A percentile compares a stretch with the other conserved stretches of the same genome.
These are phyloP conservation scores for Oryzias javanicus DNA, from an alignment of 2,113 vertebrate species.

Conservation along the genomic window DNA sequence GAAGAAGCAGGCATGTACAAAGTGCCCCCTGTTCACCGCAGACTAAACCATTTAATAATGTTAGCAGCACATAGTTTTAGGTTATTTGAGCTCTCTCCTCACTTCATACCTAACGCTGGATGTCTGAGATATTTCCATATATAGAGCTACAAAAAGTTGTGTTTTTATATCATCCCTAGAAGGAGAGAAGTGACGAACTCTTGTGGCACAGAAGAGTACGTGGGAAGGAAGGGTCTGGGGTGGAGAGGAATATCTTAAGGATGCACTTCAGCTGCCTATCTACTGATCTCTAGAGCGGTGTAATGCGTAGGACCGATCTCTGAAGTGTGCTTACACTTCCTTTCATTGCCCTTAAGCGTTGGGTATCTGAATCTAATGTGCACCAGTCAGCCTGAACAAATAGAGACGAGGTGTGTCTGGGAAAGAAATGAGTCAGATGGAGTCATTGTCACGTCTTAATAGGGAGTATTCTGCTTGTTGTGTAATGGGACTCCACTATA, in stretches of 20 bases:
- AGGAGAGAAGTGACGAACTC: constrained; percentile 24
- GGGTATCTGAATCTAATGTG: constrained; percentile 26
- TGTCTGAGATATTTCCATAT: constrained; percentile 33
- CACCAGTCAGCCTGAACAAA: constrained; percentile 36
- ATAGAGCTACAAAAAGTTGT: constrained; percentile 31
- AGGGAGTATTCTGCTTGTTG: constrained; percentile 23
- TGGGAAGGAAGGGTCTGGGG: constrained; percentile 1
- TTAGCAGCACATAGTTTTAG: constrained; percentile 10
- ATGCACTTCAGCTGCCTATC: constrained; percentile 2
- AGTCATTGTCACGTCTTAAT: constrained; percentile 2
- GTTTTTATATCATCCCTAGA: constrained; percentile 42
- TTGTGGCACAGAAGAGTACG: constrained; percentile 1
- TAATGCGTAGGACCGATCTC: constrained; percentile 8
- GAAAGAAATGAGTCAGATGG: constrained; percentile 35
- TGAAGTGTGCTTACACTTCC: constrained; percentile 9
- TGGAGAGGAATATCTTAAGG: not conserved
- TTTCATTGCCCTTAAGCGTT: constrained; percentile 12
- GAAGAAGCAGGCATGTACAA: constrained; percentile 14
- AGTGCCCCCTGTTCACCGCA: constrained; percentile 23
- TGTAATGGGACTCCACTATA: constrained; percentile 22
- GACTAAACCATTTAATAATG: constrained; percentile 16
- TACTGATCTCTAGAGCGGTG: constrained; percentile 16
- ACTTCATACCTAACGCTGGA: constrained; percentile 17
- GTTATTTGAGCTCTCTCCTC: constrained; percentile 10
- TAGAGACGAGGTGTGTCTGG: constrained; percentile 21